Percentiles rank a stretch among this genome's conserved stretches.
Evolutionary conservation across 1,140 invertebrate species (phyloP).

Genomic region (Cydia fagiglandana): DNA sequence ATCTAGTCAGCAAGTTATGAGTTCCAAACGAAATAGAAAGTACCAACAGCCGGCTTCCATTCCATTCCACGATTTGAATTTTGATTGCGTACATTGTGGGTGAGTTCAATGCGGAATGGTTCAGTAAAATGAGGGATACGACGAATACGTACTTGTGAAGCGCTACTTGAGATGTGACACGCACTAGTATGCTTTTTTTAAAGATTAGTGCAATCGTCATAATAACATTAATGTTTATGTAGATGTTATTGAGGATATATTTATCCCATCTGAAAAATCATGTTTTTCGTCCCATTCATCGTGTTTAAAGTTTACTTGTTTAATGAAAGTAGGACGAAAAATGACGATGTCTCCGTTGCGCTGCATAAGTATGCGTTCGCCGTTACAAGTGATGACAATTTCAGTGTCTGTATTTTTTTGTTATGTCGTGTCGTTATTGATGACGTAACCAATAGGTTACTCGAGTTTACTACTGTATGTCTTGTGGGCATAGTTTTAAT

Average conservation of each 20-base stretch:
- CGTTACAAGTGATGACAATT: conserved; percentile 25
- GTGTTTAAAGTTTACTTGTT: too few relatives aligned
- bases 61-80: conserved; percentile 32
- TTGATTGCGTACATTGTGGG: conserved; percentile 30
- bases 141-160: not conserved
- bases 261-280: too few relatives aligned
- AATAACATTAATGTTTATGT: too few relatives aligned
- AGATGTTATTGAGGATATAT: too few relatives aligned
- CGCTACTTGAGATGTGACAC: not conserved
- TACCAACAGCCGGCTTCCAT: conserved; percentile 28
- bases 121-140: conserved; percentile 6
- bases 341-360: not conserved
- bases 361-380: not conserved
- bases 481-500: conserved; percentile 22
- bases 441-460: not conserved
- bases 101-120: conserved; percentile 28
- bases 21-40: conserved; percentile 55
- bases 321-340: too few relatives aligned
- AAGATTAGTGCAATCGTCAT: too few relatives aligned
- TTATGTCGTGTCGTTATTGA: conserved; percentile 26
- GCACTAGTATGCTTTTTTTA: too few relatives aligned
- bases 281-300: too few relatives aligned
- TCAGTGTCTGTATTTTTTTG: conserved; percentile 27
- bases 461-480: conserved; percentile 7
- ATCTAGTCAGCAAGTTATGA: conserved; percentile 76